Evolutionary conservation across 2,113 vertebrate species (phyloP).

Genomic region (Hippopotamus amphibius): DNA sequence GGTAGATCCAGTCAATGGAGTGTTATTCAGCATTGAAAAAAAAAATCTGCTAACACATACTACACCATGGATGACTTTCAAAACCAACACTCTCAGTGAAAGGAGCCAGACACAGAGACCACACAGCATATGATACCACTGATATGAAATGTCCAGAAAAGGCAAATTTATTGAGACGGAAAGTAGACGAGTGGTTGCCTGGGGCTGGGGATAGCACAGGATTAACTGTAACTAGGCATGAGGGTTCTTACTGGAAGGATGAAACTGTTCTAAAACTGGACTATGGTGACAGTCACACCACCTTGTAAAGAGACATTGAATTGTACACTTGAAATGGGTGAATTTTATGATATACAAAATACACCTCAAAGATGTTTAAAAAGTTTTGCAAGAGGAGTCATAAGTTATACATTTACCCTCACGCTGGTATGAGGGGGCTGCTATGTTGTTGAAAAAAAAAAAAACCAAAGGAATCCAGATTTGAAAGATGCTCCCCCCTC

Average conservation of each 20-base stretch:
- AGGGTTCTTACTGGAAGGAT: neutral
- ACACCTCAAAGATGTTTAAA: neutral
- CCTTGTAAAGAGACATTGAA: neutral
- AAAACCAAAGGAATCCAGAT: neutral
- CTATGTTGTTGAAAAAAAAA: neutral
- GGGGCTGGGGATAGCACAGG: neutral
- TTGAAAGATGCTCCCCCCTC: neutral
- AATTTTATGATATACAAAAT: neutral
- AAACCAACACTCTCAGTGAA: neutral
- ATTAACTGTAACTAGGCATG: neutral
- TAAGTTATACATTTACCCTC: neutral
- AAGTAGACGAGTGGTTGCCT: neutral
- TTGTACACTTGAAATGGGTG: neutral
- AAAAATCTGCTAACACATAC: neutral
- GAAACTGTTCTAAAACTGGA: neutral
- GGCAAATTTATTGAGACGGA: neutral
- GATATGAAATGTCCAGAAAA: constrained; percentile 17
- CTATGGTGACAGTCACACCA: neutral
- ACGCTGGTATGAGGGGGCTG: neutral
- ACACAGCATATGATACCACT: neutral
- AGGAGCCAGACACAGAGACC: neutral
- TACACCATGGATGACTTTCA: neutral
- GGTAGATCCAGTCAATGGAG: neutral
- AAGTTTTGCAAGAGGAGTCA: neutral
- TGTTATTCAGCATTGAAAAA: neutral